These are phyloP conservation scores for Hyposmocoma kahamanoa DNA, from an alignment of 1,140 invertebrate species.

Conservation along the genomic window DNA sequence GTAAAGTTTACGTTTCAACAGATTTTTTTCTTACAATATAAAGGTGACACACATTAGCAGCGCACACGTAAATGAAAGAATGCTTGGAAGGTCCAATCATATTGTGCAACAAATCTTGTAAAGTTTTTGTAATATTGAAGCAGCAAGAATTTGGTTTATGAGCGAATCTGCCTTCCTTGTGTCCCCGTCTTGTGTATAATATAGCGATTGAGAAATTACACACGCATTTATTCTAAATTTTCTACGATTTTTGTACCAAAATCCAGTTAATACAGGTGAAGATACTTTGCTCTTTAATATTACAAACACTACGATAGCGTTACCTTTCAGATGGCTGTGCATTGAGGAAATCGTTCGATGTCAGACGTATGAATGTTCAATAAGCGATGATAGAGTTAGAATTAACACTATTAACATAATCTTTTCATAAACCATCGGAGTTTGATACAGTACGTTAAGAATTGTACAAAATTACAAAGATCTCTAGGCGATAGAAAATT, in stretches of 20 bases:
- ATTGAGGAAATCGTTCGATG: conserved; percentile 63
- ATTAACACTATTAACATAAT: conserved; percentile 68
- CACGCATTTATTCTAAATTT: conserved; percentile 41
- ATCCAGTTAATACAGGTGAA: background rate
- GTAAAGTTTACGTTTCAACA: conserved; percentile 20
- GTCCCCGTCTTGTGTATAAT: conserved; percentile 50
- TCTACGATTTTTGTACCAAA: background rate
- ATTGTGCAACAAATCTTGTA: conserved; percentile 73
- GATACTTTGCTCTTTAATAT: conserved; percentile 62
- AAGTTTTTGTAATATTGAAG: conserved; percentile 73
- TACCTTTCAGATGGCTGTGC: conserved; percentile 69
- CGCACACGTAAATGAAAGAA: conserved; percentile 60
- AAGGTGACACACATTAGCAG: conserved; percentile 66
- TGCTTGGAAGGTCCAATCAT: conserved; percentile 72
- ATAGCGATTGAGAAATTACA: conserved; percentile 59
- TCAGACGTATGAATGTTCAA: conserved; percentile 70
- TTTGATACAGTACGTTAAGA: background rate
- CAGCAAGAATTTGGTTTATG: conserved; percentile 64
- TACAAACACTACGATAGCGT: conserved; percentile 66
- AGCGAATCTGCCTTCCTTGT: conserved; percentile 63
- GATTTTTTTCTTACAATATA: conserved; percentile 50
- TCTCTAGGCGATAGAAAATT: too few species aligned
- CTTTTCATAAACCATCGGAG: conserved; percentile 54
- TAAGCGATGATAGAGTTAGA: conserved; percentile 60
- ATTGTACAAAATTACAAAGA: too few species aligned